Percentiles rank a stretch among this genome's conserved stretches.
phyloP scores from a whole-genome alignment of 2,888 invertebrate species.

The Celastrina argiolus region DNA sequence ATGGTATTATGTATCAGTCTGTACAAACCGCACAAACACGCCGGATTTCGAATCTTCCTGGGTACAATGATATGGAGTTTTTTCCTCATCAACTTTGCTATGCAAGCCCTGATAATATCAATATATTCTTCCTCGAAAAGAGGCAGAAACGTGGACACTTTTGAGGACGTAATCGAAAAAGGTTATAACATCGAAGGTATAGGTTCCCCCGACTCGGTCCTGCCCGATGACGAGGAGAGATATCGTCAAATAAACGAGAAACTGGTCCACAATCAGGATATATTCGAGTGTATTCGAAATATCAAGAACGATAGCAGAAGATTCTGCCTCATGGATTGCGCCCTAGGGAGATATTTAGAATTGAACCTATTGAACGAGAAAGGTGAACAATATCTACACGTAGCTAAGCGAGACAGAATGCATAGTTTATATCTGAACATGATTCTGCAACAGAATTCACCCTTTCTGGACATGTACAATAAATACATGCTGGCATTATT shows the following conservation, averaged over 20 bases:
- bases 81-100: slow-evolving; percentile 61
- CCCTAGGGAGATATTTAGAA: slow-evolving; percentile 54
- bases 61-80: slow-evolving; percentile 58
- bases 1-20: slow-evolving; percentile 51
- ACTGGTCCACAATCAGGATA: slow-evolving; percentile 45
- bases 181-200: slow-evolving; percentile 62
- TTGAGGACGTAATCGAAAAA: slow-evolving; percentile 60
- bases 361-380: slow-evolving; percentile 54
- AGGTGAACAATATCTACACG: slow-evolving; percentile 64
- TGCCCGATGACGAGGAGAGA: slow-evolving; percentile 58
- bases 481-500: slow-evolving; percentile 50
- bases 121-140: slow-evolving; percentile 61
- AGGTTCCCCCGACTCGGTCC: slow-evolving; percentile 61
- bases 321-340: slow-evolving; percentile 67
- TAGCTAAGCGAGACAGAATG: slow-evolving; percentile 55
- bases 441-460: slow-evolving; percentile 54
- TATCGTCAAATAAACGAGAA: slow-evolving; percentile 54
- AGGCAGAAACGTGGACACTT: slow-evolving; percentile 64
- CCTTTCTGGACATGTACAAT: slow-evolving; percentile 50
- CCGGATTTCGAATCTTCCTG: slow-evolving; percentile 57
- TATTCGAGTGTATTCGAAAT: slow-evolving; percentile 49
- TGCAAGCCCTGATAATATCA: slow-evolving; percentile 65
- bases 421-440: slow-evolving; percentile 62
- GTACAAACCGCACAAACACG: slow-evolving; percentile 48
- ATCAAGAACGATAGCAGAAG: slow-evolving; percentile 51